These are phyloP conservation scores for Idaea straminata DNA, from an alignment of 2,888 invertebrate genomes.

Conservation along the genomic window DNA sequence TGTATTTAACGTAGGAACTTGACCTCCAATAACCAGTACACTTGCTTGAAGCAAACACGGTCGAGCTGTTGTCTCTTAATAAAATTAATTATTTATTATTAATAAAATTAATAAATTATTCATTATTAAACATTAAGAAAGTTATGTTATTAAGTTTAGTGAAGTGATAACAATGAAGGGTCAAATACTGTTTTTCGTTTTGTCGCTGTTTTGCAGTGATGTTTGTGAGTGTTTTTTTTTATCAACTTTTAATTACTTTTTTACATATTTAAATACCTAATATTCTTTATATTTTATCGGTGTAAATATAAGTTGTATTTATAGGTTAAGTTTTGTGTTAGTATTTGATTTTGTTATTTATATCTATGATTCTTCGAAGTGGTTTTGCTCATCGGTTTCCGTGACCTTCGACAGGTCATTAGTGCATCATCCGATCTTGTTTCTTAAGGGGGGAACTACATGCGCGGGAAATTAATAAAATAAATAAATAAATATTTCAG, in stretches of 20 bases:
- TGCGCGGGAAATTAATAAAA: too few species aligned
- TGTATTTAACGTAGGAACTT: slow-evolving; percentile 58
- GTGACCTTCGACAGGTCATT: neutral
- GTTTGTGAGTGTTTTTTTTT: slow-evolving; percentile 41
- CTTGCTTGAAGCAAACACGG: slow-evolving; percentile 17
- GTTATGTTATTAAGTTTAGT: slow-evolving; percentile 27
- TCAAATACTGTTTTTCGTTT: slow-evolving; percentile 41
- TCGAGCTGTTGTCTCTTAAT: slow-evolving; percentile 22
- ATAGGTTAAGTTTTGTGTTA: neutral
- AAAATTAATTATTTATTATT: slow-evolving; percentile 16
- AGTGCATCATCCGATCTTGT: neutral
- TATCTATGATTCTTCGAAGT: neutral
- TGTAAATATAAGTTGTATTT: neutral
- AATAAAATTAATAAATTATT: slow-evolving; percentile 5
- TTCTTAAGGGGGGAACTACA: neutral
- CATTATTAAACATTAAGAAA: slow-evolving; percentile 14
- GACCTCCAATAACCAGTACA: slow-evolving; percentile 70
- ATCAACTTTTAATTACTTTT: slow-evolving; percentile 8
- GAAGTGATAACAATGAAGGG: slow-evolving; percentile 44
- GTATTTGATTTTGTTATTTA: neutral
- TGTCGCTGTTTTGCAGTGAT: slow-evolving; percentile 44
- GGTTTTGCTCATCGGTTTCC: neutral
- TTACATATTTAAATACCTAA: neutral
- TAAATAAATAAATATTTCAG: too few species aligned
- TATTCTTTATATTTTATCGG: neutral